Evolutionary conservation across 2,888 invertebrate genomes (phyloP).

Genomic region (Lepidocyrtinus sp.): DNA sequence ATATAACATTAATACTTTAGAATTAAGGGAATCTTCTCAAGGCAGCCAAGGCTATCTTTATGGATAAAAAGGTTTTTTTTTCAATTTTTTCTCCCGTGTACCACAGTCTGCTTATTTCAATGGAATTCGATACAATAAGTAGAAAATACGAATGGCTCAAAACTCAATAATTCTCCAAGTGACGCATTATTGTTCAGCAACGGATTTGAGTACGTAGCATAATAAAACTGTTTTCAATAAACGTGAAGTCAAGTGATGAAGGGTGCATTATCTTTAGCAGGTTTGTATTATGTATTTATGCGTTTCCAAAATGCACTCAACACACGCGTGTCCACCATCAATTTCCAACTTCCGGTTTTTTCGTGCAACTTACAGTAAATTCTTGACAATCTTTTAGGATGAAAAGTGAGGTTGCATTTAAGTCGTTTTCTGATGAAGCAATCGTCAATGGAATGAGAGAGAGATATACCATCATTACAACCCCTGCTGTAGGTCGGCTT

Average conservation of each 20-base stretch:
- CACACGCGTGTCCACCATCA: slow-evolving; percentile 70
- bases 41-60: no score
- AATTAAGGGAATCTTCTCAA: no score
- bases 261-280: slow-evolving; percentile 46
- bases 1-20: neutral
- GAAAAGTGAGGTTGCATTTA: slow-evolving; percentile 41
- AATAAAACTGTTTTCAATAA: neutral
- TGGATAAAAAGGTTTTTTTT: no score
- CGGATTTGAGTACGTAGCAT: no score
- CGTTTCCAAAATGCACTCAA: slow-evolving; percentile 68
- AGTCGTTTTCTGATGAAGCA: slow-evolving; percentile 29
- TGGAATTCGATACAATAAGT: no score
- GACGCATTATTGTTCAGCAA: no score
- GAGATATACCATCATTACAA: slow-evolving; percentile 1
- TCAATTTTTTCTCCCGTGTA: no score
- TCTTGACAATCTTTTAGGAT: slow-evolving; percentile 41
- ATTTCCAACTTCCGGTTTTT: slow-evolving; percentile 70
- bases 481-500: neutral
- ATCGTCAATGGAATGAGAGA: slow-evolving; percentile 11
- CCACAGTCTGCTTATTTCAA: no score
- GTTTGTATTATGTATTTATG: slow-evolving; percentile 36
- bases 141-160: no score
- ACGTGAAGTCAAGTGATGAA: slow-evolving; percentile 66
- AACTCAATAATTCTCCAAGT: no score
- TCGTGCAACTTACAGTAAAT: slow-evolving; percentile 41